Evolutionary conservation across 2,113 vertebrate species (phyloP), one percentile per base, ranked within the genome.

Genomic region (Chelonoidis abingdonii): DNA sequence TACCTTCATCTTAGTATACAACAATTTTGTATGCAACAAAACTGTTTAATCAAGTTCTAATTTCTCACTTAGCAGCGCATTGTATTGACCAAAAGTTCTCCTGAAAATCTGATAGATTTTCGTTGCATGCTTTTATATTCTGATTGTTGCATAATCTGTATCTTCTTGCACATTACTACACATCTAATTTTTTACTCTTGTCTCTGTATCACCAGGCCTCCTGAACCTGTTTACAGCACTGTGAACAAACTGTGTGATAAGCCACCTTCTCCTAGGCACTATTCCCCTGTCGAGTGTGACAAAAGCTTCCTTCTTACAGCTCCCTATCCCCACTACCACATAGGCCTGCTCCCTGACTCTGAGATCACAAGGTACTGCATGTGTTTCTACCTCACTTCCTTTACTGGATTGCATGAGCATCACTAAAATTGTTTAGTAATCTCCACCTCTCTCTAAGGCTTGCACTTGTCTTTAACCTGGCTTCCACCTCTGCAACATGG

Each of bases 201-300:
- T 98, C 91, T 97, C 98, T 97, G 97, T 98, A 82, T 98, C 96
- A 98, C 98, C 98, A 99, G 99, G 99, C 99, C 99, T 98, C 99
- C 99, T 97, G 99, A 99, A 98, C 99, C 99, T 85, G 99, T 99
- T 99, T 99, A 99, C 99, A 99, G 99, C 99, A 99, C 99, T 99
- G 99, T 99, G 99, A 99, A 99, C 99, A 99, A 99, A 99, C 98
- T 99, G 94, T 99, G 99, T 99, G 99, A 99, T 98, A 99, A 99
- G 98, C 99, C 98, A 98, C 98, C 99, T 98, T 99, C 99, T 98
- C 99, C 99, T 98, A 99, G 98, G 97, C 99, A 99, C 98, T 99
- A 99, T 98, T 99, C 99, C 98, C 99, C 99, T 94, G 97, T 99
- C 97, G 99, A 99, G 98, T 99, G 98, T 97, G 99, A 99, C 98